Percentiles rank a stretch among this genome's conserved stretches.
These are phyloP conservation scores for Acleris sparsana DNA, from an alignment of 2,888 invertebrate species.

Conservation along the genomic window DNA sequence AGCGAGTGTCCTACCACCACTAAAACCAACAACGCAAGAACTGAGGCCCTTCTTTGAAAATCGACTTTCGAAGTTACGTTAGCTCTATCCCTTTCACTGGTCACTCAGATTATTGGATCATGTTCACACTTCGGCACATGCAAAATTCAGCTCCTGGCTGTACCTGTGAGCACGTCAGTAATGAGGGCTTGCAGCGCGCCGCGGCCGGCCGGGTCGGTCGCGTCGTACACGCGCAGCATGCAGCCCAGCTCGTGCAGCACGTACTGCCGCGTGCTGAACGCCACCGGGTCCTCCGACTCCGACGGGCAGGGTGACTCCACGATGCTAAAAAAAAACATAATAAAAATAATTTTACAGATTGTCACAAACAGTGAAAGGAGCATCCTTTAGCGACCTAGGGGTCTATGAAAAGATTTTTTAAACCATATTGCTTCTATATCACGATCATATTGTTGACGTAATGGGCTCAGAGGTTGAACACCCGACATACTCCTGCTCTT, in stretches of 20 bases:
- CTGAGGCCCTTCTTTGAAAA: too few species aligned
- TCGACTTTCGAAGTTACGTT: too few species aligned
- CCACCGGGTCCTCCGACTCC: slow-evolving; percentile 62
- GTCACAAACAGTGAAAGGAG: background rate
- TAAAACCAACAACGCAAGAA: too few species aligned
- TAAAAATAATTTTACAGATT: background rate
- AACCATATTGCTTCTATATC: too few species aligned
- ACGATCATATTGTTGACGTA: too few species aligned
- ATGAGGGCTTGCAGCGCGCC: slow-evolving; percentile 64
- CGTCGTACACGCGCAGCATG: slow-evolving; percentile 82
- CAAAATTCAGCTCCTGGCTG: too few species aligned
- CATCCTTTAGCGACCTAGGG: background rate
- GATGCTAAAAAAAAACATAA: slow-evolving; percentile 53
- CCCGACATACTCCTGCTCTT: slow-evolving; percentile 79
- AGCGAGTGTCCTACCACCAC: too few species aligned
- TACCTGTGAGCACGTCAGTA: slow-evolving; percentile 67
- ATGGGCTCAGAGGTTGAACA: too few species aligned
- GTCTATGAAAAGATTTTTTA: too few species aligned
- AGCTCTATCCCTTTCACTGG: too few species aligned
- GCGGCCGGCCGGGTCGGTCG: slow-evolving; percentile 82
- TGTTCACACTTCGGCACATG: too few species aligned
- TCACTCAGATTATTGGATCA: too few species aligned
- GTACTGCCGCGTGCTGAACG: slow-evolving; percentile 79
- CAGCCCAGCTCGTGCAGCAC: slow-evolving; percentile 83
- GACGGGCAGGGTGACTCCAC: slow-evolving; percentile 74